phyloP scores from a whole-genome alignment of 2,797 vertebrate species.

The Lagodon rhomboides region DNA sequence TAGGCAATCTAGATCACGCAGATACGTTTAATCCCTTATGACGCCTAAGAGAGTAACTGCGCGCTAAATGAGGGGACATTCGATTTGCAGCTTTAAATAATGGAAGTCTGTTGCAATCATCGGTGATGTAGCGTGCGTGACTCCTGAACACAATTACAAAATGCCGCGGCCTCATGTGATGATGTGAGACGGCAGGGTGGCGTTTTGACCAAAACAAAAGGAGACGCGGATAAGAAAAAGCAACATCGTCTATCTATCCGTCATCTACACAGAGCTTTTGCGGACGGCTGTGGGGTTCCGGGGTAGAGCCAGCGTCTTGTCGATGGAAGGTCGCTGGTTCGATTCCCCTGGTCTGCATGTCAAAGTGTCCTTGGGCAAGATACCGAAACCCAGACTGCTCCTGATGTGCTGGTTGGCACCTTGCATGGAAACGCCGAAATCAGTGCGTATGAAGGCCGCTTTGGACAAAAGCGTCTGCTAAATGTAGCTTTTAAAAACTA shows the following conservation, averaged over 20 bases:
- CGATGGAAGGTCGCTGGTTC: no score
- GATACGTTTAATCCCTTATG: conserved; percentile 84
- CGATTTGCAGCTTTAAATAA: conserved; percentile 27
- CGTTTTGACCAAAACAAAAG: conserved; percentile 5
- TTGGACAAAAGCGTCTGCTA: no score
- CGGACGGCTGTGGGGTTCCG: no score
- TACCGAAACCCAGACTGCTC: no score
- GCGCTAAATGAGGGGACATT: background rate
- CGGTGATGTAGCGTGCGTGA: conserved; percentile 11
- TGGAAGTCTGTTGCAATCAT: conserved; percentile 69
- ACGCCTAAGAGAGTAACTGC: conserved; percentile 19
- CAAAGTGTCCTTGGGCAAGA: no score
- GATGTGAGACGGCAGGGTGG: background rate
- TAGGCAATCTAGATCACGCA: conserved; percentile 57
- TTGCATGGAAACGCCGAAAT: no score
- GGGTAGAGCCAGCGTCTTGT: no score
- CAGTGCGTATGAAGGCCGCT: no score
- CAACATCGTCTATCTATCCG: no score
- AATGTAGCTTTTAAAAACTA: conserved; percentile 11
- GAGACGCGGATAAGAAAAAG: background rate
- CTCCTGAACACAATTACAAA: background rate
- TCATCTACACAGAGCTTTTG: no score
- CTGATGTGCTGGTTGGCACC: no score
- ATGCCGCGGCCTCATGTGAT: background rate
- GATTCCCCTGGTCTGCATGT: no score